phyloP scores from a whole-genome alignment of 1,140 invertebrate genomes.

The Caerostris extrusa region DNA sequence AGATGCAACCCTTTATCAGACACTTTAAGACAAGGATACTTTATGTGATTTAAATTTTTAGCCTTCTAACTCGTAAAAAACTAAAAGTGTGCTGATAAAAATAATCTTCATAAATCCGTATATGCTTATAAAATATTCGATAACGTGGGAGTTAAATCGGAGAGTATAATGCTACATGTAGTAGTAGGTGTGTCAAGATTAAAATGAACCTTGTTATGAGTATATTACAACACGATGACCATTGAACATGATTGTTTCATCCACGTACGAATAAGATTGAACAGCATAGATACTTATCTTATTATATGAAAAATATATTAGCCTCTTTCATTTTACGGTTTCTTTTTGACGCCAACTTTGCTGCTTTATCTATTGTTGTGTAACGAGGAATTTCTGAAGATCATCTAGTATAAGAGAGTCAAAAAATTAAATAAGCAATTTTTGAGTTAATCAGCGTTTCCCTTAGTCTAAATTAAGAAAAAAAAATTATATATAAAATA shows the following conservation, averaged over 20 bases:
- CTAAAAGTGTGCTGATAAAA: not conserved
- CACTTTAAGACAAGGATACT: too few relatives aligned
- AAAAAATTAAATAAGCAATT: too few relatives aligned
- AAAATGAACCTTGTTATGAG: not conserved
- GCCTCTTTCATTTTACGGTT: not conserved
- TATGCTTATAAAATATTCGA: not conserved
- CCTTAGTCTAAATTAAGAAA: too few relatives aligned
- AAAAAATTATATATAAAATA: too few relatives aligned
- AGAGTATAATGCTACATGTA: not conserved
- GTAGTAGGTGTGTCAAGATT: conserved; percentile 3
- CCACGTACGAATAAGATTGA: not conserved
- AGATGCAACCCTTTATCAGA: too few relatives aligned
- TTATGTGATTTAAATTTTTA: too few relatives aligned
- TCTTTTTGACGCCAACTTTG: not conserved
- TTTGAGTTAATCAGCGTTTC: too few relatives aligned
- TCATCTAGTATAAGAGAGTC: too few relatives aligned
- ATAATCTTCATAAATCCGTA: not conserved
- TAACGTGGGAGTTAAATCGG: not conserved
- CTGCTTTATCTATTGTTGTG: too few relatives aligned
- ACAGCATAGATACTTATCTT: conserved; percentile 3
- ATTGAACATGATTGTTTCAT: not conserved
- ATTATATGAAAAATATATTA: not conserved
- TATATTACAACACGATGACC: not conserved
- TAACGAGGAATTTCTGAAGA: too few relatives aligned
- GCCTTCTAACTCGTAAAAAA: too few relatives aligned